A percentile compares a stretch with the other conserved stretches of the same genome.
phyloP scores from a whole-genome alignment of 23 tunicate genomes.

The Botrylloides violaceus region DNA sequence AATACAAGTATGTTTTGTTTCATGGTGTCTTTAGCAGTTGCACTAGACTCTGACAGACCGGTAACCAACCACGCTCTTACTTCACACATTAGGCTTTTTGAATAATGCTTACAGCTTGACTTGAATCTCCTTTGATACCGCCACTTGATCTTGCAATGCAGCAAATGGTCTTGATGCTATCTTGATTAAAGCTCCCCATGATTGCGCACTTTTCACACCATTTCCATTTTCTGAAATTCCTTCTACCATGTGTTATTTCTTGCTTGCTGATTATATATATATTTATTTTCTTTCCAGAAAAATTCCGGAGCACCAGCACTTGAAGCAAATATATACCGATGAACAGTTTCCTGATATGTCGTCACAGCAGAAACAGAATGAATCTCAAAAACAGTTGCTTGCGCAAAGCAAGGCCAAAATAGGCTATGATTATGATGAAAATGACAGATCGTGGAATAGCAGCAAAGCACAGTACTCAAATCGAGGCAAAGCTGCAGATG shows the following conservation, averaged over 20 bases:
- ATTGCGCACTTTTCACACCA: no score
- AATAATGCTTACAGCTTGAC: no score
- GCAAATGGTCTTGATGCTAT: no score
- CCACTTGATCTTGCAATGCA: no score
- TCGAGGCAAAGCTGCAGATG: constrained; percentile 26
- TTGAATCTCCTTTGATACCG: no score
- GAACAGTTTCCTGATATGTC: constrained; percentile 55
- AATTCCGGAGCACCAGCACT: constrained; percentile 50
- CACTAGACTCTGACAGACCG: no score
- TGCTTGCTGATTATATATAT: no score
- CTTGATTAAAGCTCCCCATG: no score
- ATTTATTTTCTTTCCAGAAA: constrained; percentile 41
- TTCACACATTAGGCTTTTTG: no score
- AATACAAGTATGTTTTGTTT: constrained; percentile 66
- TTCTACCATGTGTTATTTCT: no score
- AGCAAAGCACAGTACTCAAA: constrained; percentile 13
- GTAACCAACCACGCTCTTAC: no score
- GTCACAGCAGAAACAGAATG: constrained; percentile 41
- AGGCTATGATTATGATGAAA: constrained; percentile 64
- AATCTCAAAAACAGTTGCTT: constrained; percentile 54
- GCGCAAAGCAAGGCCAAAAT: constrained; percentile 63
- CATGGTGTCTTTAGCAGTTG: neutral
- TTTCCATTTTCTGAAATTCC: no score
- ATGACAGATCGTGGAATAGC: constrained; percentile 1
- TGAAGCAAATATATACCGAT: constrained; percentile 50